Conservation (phyloP, 2,113 vertebrate species). For the Odontophorus gujanensis region DNA sequence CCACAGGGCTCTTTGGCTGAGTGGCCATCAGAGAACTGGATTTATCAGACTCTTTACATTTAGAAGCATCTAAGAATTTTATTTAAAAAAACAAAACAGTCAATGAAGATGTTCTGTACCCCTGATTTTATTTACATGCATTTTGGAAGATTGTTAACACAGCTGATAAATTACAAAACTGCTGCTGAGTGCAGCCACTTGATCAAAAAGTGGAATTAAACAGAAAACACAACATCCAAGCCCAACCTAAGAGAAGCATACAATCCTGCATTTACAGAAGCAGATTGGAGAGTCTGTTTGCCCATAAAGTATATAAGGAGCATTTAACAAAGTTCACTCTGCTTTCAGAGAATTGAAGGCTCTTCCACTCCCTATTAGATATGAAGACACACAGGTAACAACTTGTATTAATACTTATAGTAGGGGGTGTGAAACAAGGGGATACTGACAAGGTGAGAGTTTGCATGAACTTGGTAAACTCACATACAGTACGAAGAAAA, state of each 20-base stretch:
- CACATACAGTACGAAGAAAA: not conserved
- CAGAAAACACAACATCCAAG: accelerated
- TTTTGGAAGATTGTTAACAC: not conserved
- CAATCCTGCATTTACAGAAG: not conserved
- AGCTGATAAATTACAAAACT: not conserved
- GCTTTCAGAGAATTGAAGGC: not conserved
- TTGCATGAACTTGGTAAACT: not conserved
- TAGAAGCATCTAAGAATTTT: constrained; percentile 52
- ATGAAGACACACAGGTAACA: accelerated
- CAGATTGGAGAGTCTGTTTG: not conserved
- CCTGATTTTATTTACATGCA: not conserved
- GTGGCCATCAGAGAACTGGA: constrained; percentile 61
- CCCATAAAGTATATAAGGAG: not conserved
- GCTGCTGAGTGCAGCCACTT: accelerated
- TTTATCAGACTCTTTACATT: constrained; percentile 62
- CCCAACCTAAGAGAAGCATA: not conserved
- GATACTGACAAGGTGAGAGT: not conserved
- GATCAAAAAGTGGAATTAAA: not conserved
- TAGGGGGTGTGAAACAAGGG: too few relatives aligned
- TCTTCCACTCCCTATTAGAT: not conserved
- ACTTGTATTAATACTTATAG: too few relatives aligned
- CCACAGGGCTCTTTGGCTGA: constrained; percentile 59
- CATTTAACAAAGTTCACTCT: not conserved
- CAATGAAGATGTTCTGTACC: not conserved
- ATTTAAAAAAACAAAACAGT: not conserved